These are phyloP conservation scores for Myotis planiceps DNA, from an alignment of 2,797 vertebrate species.

Conservation along the genomic window DNA sequence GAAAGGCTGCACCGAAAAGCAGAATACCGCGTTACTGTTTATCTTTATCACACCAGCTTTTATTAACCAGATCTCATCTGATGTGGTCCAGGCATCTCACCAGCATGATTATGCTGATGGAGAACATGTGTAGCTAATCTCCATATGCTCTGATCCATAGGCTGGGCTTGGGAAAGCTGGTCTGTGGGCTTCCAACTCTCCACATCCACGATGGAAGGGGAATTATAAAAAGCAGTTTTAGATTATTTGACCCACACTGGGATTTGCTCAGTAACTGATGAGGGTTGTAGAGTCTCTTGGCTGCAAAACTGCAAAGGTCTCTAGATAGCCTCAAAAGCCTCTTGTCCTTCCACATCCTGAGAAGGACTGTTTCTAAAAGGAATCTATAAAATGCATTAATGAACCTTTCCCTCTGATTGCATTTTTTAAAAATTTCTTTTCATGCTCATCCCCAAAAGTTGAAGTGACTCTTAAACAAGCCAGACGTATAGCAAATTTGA, in stretches of 20 bases:
- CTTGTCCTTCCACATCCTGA: neutral
- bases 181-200: conserved; percentile 33
- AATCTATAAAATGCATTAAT: conserved; percentile 24
- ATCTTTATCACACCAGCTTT: conserved; percentile 79
- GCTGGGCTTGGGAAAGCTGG: conserved; percentile 56
- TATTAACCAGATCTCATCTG: conserved; percentile 76
- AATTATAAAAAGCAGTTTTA: conserved; percentile 63
- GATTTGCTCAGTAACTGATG: conserved; percentile 56
- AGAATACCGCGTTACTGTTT: conserved; percentile 79
- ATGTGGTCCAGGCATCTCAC: conserved; percentile 69
- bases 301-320: conserved; percentile 41
- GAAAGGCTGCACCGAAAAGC: conserved; percentile 60
- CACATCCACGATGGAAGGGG: neutral
- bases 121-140: conserved; percentile 74
- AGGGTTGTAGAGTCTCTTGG: conserved; percentile 20
- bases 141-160: conserved; percentile 37
- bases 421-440: neutral
- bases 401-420: conserved; percentile 27
- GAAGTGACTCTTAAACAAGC: conserved; percentile 14
- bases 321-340: neutral
- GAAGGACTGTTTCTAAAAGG: conserved; percentile 4
- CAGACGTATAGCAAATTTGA: conserved; percentile 22
- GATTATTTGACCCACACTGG: conserved; percentile 49
- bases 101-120: conserved; percentile 71
- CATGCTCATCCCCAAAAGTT: neutral